Base-by-base conservation (phyloP, 2,888 invertebrate genomes). In the Cybosia mesomella region DNA sequence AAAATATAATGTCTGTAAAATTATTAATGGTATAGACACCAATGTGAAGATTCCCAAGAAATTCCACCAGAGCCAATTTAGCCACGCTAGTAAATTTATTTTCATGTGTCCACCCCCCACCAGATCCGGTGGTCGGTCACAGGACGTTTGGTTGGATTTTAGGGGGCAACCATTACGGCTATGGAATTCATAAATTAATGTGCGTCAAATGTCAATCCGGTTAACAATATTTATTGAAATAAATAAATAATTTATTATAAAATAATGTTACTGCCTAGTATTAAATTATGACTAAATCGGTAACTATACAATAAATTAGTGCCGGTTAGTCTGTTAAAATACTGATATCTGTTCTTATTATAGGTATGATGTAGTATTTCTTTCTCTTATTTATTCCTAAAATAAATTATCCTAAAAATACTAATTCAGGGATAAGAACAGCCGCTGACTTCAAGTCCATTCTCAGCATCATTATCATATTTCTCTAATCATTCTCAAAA, bases 231-330 rank as follows among this genome's bases (percentile, higher is more conserved):
- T 76, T 78, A 76, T 76, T 77, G 24, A 76, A 75, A 76, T 78
- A 75, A 69, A 64, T 66, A 77, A 78, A 78, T 76, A 64, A 68
- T 39, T 78, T 77, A 76, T 24, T 39, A 64, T n/a, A 74, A 69
- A 36, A 49, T 49, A 49, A 5, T 49, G 39, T 39, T 8, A 39
- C n/a, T 43, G 61, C 28, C 34, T 21, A 59, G 15, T 32, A 13
- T 36, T n/a, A 39, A 43, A 64, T 4, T 43, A 28, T 32, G 49
- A 49, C 49, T 49, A 49, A 49, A 28, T 43, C 39, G 28, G 15
- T 55, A 24, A 39, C 55, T n/a, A 24, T n/a, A 10, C n/a, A 58
- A 28, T 57, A 49, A 49, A 49, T 49, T n/a, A 49, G 49, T 49
- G 49, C 49, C 49, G 49, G 18, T 7, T 49, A 49, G 49, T 49